Conservation (phyloP, 2,797 vertebrate genomes). For the Acipenser ruthenus region DNA sequence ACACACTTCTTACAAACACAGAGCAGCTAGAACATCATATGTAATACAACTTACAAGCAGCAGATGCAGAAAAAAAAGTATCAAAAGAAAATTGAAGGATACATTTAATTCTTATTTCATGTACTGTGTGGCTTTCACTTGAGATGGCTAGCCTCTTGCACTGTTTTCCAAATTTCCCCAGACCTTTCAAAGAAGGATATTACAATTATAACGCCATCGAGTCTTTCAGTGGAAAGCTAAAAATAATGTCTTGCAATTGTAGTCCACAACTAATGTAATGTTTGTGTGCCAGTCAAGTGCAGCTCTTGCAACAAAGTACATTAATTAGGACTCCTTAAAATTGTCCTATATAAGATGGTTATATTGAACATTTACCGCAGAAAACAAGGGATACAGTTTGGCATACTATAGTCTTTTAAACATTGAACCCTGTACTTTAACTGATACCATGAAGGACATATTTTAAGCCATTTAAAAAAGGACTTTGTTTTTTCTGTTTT, state of each 20-base stretch:
- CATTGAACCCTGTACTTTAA: no score
- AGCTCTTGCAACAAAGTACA: constrained; percentile 67
- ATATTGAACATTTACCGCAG: no score
- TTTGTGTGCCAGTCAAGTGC: constrained; percentile 64
- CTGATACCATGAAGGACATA: no score
- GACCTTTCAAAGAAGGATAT: constrained; percentile 59
- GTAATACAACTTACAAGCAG: no score
- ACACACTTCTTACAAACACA: constrained; percentile 9
- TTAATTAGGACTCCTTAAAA: constrained; percentile 61
- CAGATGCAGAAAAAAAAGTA: no score
- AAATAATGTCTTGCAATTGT: constrained; percentile 72
- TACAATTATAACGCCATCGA: constrained; percentile 61
- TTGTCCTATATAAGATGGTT: constrained; percentile 19
- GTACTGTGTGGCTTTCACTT: constrained; percentile 33
- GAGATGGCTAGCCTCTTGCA: constrained; percentile 48
- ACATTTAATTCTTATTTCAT: constrained; percentile 10
- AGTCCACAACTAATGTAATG: constrained; percentile 49
- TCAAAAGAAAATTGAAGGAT: constrained; percentile 2
- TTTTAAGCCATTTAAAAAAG: no score
- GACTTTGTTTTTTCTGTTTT: no score
- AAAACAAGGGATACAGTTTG: no score
- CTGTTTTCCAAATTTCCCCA: constrained; percentile 57
- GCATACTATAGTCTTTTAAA: no score
- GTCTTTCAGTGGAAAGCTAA: constrained; percentile 65
- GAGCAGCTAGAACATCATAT: not conserved